Evolutionary conservation across 2,113 vertebrate genomes (phyloP).

Genomic region (Protobothrops flavoviridis): DNA sequence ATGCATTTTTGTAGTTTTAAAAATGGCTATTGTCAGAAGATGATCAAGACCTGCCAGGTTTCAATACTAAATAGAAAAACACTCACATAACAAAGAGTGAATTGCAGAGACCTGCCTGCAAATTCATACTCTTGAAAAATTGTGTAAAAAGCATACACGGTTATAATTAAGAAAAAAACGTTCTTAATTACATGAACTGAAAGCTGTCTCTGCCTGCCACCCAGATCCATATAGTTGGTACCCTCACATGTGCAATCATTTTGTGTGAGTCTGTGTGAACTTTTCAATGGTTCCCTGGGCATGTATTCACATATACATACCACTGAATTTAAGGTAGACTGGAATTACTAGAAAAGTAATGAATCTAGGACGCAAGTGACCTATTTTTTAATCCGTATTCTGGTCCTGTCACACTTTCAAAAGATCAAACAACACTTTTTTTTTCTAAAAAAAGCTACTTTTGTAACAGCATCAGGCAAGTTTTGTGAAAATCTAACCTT

Average conservation of each 20-base stretch:
- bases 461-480: not conserved
- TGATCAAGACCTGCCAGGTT: not conserved
- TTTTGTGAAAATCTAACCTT: conserved; percentile 4
- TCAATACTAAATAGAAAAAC: not conserved
- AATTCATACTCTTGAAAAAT: not conserved
- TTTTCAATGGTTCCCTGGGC: not conserved
- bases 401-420: not conserved
- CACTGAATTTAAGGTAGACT: not conserved
- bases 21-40: not conserved
- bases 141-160: fast-evolving
- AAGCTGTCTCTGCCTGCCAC: not conserved
- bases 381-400: conserved; percentile 19
- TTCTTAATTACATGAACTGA: not conserved
- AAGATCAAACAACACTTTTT: not conserved
- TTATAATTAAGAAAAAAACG: fast-evolving
- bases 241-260: fast-evolving
- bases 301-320: not conserved
- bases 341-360: not conserved
- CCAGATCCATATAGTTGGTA: not conserved
- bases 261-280: fast-evolving
- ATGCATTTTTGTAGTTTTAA: not conserved
- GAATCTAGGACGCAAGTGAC: not conserved
- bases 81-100: not conserved
- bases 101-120: not conserved
- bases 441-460: not conserved